A percentile compares a stretch with the other conserved stretches of the same genome.
Evolutionary conservation across 2,888 invertebrate genomes (phyloP).

Genomic region (Eremobia ochroleuca): DNA sequence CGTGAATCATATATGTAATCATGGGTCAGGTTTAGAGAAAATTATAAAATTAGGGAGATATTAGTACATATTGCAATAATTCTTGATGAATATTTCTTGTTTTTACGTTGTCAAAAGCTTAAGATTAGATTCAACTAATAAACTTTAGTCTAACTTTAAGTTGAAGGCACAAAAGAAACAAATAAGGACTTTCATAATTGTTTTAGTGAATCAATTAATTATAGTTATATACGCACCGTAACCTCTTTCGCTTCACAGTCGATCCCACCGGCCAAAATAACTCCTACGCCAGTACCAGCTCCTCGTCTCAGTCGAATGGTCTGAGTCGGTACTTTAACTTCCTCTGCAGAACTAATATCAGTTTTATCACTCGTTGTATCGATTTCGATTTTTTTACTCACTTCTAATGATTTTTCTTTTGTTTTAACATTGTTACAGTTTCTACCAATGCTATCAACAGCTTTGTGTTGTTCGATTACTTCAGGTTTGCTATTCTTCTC

Average conservation of each 20-base stretch:
- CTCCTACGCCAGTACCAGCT: constrained; percentile 94
- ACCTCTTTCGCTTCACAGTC: constrained; percentile 98
- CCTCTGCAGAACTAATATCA: constrained; percentile 68
- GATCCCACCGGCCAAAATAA: constrained; percentile 96
- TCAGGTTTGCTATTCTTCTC: constrained; percentile 70
- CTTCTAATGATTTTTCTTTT: constrained; percentile 67
- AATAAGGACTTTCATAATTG: neutral
- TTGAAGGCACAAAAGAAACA: neutral
- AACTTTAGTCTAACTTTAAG: neutral
- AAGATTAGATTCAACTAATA: neutral
- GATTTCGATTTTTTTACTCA: constrained; percentile 65
- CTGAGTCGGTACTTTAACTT: constrained; percentile 76
- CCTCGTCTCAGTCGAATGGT: constrained; percentile 83
- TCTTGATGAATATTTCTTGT: neutral
- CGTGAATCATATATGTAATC: neutral
- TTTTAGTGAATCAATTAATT: neutral
- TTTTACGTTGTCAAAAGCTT: neutral
- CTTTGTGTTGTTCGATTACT: constrained; percentile 65
- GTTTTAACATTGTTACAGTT: constrained; percentile 38
- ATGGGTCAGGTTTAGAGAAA: neutral
- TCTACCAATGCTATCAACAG: constrained; percentile 51
- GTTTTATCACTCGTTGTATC: constrained; percentile 68
- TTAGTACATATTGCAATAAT: neutral
- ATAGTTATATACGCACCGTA: constrained; percentile 91
- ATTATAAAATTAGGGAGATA: neutral